Base-by-base conservation (phyloP, 2,888 invertebrate genomes). In the Gasteruption jaculator region DNA sequence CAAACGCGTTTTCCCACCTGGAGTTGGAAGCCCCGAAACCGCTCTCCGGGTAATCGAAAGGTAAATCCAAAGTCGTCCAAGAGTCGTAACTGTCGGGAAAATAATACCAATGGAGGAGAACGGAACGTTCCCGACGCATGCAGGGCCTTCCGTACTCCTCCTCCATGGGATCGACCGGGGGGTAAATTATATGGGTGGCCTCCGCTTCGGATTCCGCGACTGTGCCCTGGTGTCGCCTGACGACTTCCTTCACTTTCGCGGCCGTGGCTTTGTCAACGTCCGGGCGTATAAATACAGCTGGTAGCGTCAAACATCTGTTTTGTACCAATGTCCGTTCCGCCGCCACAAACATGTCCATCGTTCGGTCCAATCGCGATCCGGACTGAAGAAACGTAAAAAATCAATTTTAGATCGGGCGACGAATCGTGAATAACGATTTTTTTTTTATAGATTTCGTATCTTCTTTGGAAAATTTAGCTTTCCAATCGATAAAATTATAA, bases 41-140 rank as follows among this genome's bases (percentile, higher is more conserved):
- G 12, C 61, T 55, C 56, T 70, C 70, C 3, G 70, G 67, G 49
- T 56, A 69, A 30, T 71, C 70, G 60, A 67, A 67, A n/a, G 70
- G 66, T 43, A 71, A 61, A 53, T 71, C 70, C 20, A 71, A 42
- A 10, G 58, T 59, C 11, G 61, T 81, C 91, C 91, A 91, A 0
- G 89, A 85, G 68, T 92, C 91, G 64, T 90, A 87, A 53, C 89
- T 90, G 73, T 95, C 95, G 2, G 96, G 96, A 63, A 91, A 84
- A 69, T 92, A 94, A 75, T 92, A 93, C 92, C 94, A 96, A 71
- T 96, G 96, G 60, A 96, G 78, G 65, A 95, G 80, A 16, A 87
- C 83, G 72, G 84, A 80, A 63, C 82, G 81, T 34, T 89, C 91
- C 45, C 91, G 80, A 57, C 85, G 83, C 68, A 90, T 80, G 45